Base-by-base conservation (phyloP, 2,797 vertebrate species). In the Pygocentrus nattereri region DNA sequence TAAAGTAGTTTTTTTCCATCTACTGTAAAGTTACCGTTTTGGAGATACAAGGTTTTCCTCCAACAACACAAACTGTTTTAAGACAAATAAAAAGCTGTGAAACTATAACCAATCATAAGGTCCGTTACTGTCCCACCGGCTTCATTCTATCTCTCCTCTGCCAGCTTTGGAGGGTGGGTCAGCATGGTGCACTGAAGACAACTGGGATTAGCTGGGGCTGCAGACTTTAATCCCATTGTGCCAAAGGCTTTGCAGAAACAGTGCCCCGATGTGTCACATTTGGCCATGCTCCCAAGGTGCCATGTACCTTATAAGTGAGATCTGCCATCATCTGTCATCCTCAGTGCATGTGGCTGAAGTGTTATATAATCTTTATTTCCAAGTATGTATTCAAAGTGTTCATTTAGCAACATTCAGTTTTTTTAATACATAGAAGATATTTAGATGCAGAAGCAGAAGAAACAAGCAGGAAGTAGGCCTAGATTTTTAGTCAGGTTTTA, bases 201-300 rank as follows among this genome's bases (percentile, higher is more conserved):
- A 84, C 84, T 88, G 89, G 92, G 93, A 94, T 94, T 94, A 94
- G 91, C 86, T 88, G 88, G 88, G 90, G 84, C 91, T 91, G 89
- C 88, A 92, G 93, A 93, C 92, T 87, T 91, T 95, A 94, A 95
- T 94, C 94, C 92, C 91, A 93, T 91, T 93, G 91, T 91, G 91
- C 90, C 87, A 81, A 85, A 91, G 85, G 92, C 90, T 94, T 93
- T 93, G 89, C 84, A 91, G 86, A 91, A 90, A 90, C 89, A 80
- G 81, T 81, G 83, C 82, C 73, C 61, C 79, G 78, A 79, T 67
- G 78, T 81, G 77, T 82, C 73, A 82, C 74, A 58, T 84, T 85
- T 85, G 81, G 78, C 79, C 38, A 41, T 61, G 54, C 50, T 74
- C 70, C 76, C 62, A 67, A 75, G 41, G 18, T 74, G 62, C 75